Conservation (phyloP, 2,797 vertebrate genomes). For the Pangasius djambal region DNA sequence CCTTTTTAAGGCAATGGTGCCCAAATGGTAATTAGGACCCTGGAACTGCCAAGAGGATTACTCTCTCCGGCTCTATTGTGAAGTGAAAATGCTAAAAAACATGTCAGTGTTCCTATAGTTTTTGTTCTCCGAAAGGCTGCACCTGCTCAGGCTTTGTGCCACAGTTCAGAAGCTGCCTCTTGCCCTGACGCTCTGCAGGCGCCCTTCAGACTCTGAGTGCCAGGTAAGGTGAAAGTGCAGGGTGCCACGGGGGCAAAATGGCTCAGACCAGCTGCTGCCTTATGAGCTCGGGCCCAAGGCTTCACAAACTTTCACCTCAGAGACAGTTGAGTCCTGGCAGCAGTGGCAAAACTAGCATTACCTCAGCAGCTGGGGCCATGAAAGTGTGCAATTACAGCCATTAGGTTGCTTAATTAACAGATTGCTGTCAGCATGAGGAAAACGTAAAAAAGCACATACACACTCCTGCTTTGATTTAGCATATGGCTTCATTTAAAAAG, state of each 20-base stretch:
- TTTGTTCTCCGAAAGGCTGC: constrained; percentile 54
- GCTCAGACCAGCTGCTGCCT: constrained; percentile 63
- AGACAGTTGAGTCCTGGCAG: constrained; percentile 68
- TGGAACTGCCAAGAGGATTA: constrained; percentile 27
- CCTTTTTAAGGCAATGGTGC: constrained; percentile 49
- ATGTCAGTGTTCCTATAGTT: constrained; percentile 45
- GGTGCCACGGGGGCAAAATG: constrained; percentile 38
- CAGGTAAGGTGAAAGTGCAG: constrained; percentile 57
- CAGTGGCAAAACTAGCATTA: constrained; percentile 71
- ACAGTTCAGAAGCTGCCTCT: constrained; percentile 40
- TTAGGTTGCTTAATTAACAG: constrained; percentile 80
- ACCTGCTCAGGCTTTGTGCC: constrained; percentile 60
- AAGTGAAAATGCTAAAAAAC: constrained; percentile 9
- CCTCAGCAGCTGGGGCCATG: constrained; percentile 79
- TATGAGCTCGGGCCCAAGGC: constrained; percentile 47
- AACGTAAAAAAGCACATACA: not conserved
- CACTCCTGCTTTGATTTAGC: not conserved
- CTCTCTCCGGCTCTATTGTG: constrained; percentile 35
- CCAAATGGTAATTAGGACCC: constrained; percentile 61
- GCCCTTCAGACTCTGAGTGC: constrained; percentile 2
- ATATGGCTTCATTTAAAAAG: constrained; percentile 15
- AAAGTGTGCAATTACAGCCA: constrained; percentile 76
- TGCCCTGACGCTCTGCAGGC: constrained; percentile 9
- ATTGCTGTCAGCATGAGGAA: constrained; percentile 76
- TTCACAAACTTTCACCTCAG: constrained; percentile 58